These are phyloP conservation scores for Serinus canaria DNA, from an alignment of 2,113 vertebrate species.

Conservation along the genomic window DNA sequence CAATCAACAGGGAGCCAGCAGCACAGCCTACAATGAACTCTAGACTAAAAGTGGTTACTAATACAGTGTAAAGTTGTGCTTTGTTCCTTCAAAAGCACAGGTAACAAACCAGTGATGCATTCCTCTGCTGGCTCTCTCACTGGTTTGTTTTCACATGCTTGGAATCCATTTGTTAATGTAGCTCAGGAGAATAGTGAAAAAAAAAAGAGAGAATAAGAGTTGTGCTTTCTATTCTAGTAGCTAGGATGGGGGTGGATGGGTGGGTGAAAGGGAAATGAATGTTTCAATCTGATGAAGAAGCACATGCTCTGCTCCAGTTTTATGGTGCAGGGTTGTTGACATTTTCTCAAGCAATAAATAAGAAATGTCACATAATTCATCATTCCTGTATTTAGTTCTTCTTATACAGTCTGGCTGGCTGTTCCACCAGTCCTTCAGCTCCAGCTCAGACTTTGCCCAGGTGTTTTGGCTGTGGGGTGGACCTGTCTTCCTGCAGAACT, in stretches of 20 bases:
- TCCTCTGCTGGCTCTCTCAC: not conserved
- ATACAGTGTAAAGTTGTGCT: not conserved
- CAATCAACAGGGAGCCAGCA: not conserved
- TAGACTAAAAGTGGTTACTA: not conserved
- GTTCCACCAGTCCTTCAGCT: not conserved
- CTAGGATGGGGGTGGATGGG: not conserved
- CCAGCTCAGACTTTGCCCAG: not conserved
- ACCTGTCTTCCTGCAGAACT: not conserved
- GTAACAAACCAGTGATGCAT: not conserved
- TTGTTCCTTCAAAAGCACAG: not conserved
- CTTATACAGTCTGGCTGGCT: not conserved
- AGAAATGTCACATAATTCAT: not conserved
- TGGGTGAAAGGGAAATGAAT: not conserved
- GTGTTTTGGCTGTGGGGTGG: not conserved
- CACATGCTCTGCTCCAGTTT: not conserved
- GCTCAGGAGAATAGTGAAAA: not conserved
- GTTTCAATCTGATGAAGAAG: conserved; percentile 6
- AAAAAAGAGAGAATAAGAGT: not conserved
- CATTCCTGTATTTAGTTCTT: not conserved
- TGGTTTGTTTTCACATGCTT: not conserved
- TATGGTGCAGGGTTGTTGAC: not conserved
- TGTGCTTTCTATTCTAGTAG: not conserved
- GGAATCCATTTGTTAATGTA: not conserved
- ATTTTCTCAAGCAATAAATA: not conserved
- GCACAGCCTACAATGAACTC: not conserved